These are phyloP conservation scores for Linepithema humile DNA, from an alignment of 1,140 invertebrate genomes.

Conservation along the genomic window DNA sequence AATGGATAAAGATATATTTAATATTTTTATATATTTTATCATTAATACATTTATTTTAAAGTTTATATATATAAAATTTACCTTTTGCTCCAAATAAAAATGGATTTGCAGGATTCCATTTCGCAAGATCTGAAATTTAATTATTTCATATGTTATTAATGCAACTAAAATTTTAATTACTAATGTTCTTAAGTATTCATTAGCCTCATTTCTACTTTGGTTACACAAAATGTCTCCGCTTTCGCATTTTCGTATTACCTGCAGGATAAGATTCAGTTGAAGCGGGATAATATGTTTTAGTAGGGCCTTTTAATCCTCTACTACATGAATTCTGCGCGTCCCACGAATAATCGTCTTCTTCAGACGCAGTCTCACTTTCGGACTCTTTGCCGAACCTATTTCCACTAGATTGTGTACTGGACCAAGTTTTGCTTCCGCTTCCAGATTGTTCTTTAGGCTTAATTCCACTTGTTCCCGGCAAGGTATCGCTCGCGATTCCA, in stretches of 20 bases:
- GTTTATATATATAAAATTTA: neutral
- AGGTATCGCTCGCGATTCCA: too few species aligned
- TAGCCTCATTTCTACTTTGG: neutral
- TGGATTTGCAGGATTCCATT: conserved; percentile 42
- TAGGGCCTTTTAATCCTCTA: conserved; percentile 2
- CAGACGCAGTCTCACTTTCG: too few species aligned
- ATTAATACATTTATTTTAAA: neutral
- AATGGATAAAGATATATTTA: neutral
- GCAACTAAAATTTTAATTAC: neutral
- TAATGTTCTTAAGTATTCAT: neutral
- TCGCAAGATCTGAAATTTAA: neutral
- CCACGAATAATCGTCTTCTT: too few species aligned
- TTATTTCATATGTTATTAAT: neutral
- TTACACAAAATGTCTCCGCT: neutral
- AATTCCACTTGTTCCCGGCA: too few species aligned
- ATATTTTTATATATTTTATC: neutral
- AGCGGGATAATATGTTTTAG: conserved; percentile 35
- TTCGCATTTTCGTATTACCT: neutral
- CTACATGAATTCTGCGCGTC: too few species aligned
- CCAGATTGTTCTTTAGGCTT: neutral
- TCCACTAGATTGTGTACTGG: neutral
- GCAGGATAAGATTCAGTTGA: neutral
- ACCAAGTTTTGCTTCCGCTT: neutral
- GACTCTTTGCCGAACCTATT: neutral
- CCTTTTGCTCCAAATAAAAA: conserved; percentile 17